Percentiles rank a stretch among this genome's conserved stretches.
Conservation (phyloP, 2,113 vertebrate genomes). For the Heterocephalus glaber region DNA sequence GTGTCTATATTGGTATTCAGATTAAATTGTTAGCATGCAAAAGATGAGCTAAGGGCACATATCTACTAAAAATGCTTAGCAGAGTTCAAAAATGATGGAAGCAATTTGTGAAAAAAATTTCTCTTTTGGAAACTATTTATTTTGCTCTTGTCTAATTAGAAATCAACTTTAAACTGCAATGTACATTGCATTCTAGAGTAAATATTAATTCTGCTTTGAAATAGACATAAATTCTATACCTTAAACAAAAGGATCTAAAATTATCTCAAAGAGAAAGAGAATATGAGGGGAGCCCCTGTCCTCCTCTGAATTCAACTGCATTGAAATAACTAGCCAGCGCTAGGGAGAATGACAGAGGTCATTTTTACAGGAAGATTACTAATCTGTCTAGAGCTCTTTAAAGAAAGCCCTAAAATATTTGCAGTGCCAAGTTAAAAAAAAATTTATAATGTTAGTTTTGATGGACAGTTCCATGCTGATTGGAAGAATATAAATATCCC, state of each 20-base stretch:
- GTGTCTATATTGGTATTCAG: conserved; percentile 91
- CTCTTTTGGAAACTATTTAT: conserved; percentile 78
- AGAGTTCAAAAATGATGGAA: conserved; percentile 86
- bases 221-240: conserved; percentile 63
- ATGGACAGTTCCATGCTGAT: conserved; percentile 89
- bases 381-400: conserved; percentile 80
- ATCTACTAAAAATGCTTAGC: conserved; percentile 88
- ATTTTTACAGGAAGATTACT: conserved; percentile 80
- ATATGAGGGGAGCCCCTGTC: not conserved
- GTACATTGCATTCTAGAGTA: conserved; percentile 67
- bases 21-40: conserved; percentile 91
- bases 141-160: conserved; percentile 83
- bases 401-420: conserved; percentile 80
- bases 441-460: conserved; percentile 86
- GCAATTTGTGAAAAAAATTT: conserved; percentile 81
- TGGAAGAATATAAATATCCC: conserved; percentile 89
- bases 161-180: conserved; percentile 79
- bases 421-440: conserved; percentile 77
- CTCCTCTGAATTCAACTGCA: conserved; percentile 64
- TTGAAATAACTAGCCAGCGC: conserved; percentile 77
- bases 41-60: conserved; percentile 87
- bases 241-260: conserved; percentile 72
- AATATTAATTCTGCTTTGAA: conserved; percentile 53
- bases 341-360: conserved; percentile 77
- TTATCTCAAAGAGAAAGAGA: conserved; percentile 55